Evolutionary conservation across 2,113 vertebrate genomes (phyloP).

Genomic region (Otolemur garnettii): DNA sequence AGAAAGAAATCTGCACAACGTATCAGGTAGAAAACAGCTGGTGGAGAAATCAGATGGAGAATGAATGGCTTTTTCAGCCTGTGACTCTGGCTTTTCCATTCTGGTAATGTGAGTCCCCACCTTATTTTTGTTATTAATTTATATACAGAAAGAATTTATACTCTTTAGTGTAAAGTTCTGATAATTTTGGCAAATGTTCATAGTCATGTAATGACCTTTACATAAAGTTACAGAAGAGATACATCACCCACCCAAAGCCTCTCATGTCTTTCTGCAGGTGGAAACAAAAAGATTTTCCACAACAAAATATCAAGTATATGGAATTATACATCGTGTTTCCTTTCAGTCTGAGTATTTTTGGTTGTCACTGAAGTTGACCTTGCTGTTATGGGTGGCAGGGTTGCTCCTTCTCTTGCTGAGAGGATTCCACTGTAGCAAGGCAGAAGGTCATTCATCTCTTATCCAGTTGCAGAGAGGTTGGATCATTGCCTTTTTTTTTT

Average conservation of each 20-base stretch:
- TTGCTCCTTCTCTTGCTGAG: not conserved
- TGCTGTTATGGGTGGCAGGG: fast-evolving
- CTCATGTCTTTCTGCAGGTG: not conserved
- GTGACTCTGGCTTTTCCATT: not conserved
- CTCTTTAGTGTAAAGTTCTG: not conserved
- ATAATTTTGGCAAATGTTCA: not conserved
- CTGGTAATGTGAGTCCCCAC: not conserved
- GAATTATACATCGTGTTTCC: not conserved
- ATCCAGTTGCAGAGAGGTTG: not conserved
- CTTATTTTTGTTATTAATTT: not conserved
- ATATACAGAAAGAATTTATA: not conserved
- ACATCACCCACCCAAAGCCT: not conserved
- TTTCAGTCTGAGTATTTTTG: not conserved
- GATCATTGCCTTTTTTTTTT: not conserved
- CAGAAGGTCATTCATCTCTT: not conserved
- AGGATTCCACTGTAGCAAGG: too few species aligned
- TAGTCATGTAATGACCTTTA: not conserved
- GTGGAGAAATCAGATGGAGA: too few species aligned
- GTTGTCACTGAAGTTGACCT: fast-evolving
- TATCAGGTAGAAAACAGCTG: too few species aligned
- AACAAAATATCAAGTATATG: not conserved
- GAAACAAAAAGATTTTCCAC: not conserved
- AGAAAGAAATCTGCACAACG: too few species aligned
- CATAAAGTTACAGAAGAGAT: not conserved
- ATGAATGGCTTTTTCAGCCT: not conserved